A percentile compares a stretch with the other conserved stretches of the same genome.
These are phyloP conservation scores for Paramormyrops kingsleyae DNA, from an alignment of 2,113 vertebrate species.

Conservation along the genomic window DNA sequence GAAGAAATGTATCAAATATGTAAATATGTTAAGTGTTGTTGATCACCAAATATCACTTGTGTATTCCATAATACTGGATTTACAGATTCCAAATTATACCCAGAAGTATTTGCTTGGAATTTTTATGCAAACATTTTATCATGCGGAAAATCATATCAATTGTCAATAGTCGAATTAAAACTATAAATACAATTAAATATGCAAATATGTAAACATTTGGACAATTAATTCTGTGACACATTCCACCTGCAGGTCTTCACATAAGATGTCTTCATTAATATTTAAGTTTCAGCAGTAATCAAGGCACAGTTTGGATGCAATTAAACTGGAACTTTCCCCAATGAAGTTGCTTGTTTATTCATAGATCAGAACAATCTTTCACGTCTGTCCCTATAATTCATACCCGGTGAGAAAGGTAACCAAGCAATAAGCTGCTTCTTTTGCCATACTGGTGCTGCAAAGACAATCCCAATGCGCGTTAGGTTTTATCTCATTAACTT, in stretches of 20 bases:
- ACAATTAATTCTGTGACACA: background rate
- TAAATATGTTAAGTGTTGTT: background rate
- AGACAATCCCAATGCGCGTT: background rate
- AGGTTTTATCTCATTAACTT: background rate
- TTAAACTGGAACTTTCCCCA: background rate
- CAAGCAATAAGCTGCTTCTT: background rate
- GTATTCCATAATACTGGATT: background rate
- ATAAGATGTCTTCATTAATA: background rate
- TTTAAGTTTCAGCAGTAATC: background rate
- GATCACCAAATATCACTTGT: background rate
- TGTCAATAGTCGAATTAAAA: background rate
- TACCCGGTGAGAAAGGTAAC: background rate
- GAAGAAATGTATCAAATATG: background rate
- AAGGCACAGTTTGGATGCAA: background rate
- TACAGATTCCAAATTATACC: background rate
- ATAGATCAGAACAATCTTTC: background rate
- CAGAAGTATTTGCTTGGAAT: background rate
- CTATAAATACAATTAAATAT: background rate
- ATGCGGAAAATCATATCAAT: background rate
- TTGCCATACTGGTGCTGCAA: background rate
- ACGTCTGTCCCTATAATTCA: background rate
- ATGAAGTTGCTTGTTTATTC: background rate
- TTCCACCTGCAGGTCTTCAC: background rate
- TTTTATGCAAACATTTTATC: background rate
- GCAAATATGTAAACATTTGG: background rate